Base-by-base conservation (phyloP, 2,888 invertebrate species). In the Zhuqinia jingwanae region DNA sequence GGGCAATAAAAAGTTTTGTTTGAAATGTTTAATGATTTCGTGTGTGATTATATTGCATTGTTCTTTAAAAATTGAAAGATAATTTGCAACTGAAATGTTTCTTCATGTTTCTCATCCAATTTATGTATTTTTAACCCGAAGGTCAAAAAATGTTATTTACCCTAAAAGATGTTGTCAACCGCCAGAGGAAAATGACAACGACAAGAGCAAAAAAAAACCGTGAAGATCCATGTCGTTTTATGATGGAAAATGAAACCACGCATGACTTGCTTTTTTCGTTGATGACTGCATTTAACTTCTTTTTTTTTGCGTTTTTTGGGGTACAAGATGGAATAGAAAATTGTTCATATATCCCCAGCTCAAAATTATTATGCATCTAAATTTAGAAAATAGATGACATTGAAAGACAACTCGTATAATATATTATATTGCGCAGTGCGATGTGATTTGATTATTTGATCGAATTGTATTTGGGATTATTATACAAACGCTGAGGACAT, bases 331-430 rank as follows among this genome's bases (percentile, higher is more conserved):
- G n/a, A n/a, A n/a, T n/a, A n/a, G n/a, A n/a, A n/a, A n/a, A n/a
- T n/a, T n/a, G n/a, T n/a, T n/a, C n/a, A n/a, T n/a, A n/a, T n/a
- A n/a, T n/a, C n/a, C n/a, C n/a, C n/a, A n/a, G n/a, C n/a, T n/a
- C n/a, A n/a, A n/a, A n/a, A n/a, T n/a, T n/a, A n/a, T n/a, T n/a
- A n/a, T n/a, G n/a, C n/a, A n/a, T 22, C 30, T 60, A 60, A n/a
- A 27, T 15, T 25, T 60, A 65, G 17, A 65, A 3, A n/a, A 36
- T 30, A 2, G 20, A 42, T 42, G 17, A 42, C 42, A 25, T 42
- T 65, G 65, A 65, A 36, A 42, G 65, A 42, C 17, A 65, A 42
- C 42, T 65, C 65, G n/a, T n/a, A n/a, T n/a, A n/a, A n/a, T n/a
- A n/a, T n/a, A n/a, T n/a, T n/a, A n/a, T n/a, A n/a, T n/a, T n/a